A percentile compares a stretch with the other conserved stretches of the same genome.
phyloP scores from a whole-genome alignment of 2,888 invertebrate genomes.

The Pycnomerus fuliginosus region DNA sequence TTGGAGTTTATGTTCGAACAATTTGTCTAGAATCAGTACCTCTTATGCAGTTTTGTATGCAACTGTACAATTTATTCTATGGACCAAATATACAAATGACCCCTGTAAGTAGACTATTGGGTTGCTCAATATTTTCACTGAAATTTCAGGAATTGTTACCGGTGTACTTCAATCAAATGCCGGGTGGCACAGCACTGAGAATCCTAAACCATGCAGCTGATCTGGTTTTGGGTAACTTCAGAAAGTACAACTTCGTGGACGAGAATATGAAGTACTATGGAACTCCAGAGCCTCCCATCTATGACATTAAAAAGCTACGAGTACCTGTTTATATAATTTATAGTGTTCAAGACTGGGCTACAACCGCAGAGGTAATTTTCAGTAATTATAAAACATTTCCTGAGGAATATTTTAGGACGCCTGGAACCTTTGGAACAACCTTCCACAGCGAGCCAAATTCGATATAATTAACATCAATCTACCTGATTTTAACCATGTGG shows the following conservation, averaged over 20 bases:
- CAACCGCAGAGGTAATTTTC: conserved; percentile 53
- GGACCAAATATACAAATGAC: conserved; percentile 44
- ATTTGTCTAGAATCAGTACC: conserved; percentile 43
- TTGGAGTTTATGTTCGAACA: conserved; percentile 30
- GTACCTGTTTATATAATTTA: conserved; percentile 59
- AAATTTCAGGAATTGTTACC: conserved; percentile 44
- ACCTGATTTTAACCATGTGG: conserved; percentile 68
- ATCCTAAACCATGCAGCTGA: conserved; percentile 44
- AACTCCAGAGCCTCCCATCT: conserved; percentile 54
- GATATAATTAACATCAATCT: conserved; percentile 61
- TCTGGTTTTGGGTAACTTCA: conserved; percentile 49
- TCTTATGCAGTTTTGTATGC: conserved; percentile 42
- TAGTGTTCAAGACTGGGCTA: conserved; percentile 59
- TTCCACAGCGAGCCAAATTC: conserved; percentile 53
- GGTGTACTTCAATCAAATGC: conserved; percentile 46
- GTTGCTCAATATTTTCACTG: conserved; percentile 34
- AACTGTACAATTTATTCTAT: conserved; percentile 43
- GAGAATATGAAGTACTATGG: conserved; percentile 55
- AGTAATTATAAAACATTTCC: not conserved
- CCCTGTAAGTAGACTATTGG: conserved; percentile 44
- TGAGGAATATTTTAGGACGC: conserved; percentile 55
- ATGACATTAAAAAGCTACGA: conserved; percentile 54
- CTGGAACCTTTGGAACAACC: conserved; percentile 55
- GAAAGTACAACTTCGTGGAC: conserved; percentile 56
- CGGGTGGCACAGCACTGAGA: conserved; percentile 45